phyloP scores from a whole-genome alignment of 2,113 vertebrate species.

The Carettochelys insculpta region DNA sequence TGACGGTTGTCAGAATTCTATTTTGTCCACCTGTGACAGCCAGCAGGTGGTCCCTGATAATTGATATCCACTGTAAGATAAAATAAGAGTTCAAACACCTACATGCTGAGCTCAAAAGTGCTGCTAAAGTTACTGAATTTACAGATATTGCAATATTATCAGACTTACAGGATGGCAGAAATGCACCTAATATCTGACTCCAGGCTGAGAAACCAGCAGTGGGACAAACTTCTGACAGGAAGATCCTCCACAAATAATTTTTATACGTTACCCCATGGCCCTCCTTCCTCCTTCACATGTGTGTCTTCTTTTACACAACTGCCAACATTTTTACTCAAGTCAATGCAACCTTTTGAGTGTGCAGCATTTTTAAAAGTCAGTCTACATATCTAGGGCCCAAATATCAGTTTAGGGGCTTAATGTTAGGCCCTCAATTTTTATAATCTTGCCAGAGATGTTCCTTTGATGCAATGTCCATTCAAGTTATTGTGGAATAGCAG shows the following conservation, averaged over 20 bases:
- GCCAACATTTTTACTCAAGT: constrained; percentile 17
- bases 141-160: not conserved
- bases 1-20: constrained; percentile 42
- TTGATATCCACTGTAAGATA: not conserved
- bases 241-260: not conserved
- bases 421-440: constrained; percentile 18
- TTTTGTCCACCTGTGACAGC: not conserved
- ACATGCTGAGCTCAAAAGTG: not conserved
- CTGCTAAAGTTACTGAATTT: not conserved
- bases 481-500: no score
- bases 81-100: not conserved
- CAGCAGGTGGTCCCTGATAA: constrained; percentile 31
- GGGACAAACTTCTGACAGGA: constrained; percentile 3
- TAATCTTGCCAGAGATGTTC: constrained; percentile 40
- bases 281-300: constrained; percentile 20
- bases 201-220: not conserved
- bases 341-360: not conserved
- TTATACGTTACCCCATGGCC: not conserved
- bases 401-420: constrained; percentile 12
- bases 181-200: not conserved
- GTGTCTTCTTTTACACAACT: constrained; percentile 28
- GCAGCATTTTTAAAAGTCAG: constrained; percentile 36
- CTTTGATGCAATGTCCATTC: constrained; percentile 23
- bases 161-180: not conserved
- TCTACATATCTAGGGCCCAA: not conserved